Evolutionary conservation across 2,888 invertebrate genomes (phyloP).

Genomic region (Drosophila yooni): DNA sequence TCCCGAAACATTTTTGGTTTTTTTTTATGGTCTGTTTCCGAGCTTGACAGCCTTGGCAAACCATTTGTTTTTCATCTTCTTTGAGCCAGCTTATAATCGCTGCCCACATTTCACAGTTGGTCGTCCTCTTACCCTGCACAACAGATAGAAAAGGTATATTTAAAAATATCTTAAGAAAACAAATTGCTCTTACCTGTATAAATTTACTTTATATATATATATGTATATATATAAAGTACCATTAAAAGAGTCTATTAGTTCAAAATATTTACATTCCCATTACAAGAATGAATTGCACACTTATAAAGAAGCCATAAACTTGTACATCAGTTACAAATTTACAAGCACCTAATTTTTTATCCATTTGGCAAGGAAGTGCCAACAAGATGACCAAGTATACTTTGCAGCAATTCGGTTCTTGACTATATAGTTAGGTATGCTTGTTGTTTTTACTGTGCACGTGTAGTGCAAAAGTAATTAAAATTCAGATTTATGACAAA

Average conservation of each 20-base stretch:
- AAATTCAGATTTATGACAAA: conserved; percentile 72
- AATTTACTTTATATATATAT: too few relatives aligned
- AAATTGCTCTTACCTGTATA: neutral
- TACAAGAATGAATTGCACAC: neutral
- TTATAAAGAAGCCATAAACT: neutral
- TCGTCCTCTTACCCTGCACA: conserved; percentile 13
- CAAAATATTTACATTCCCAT: neutral
- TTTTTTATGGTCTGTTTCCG: neutral
- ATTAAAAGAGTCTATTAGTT: neutral
- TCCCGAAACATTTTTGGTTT: conserved; percentile 4
- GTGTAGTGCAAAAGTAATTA: conserved; percentile 62
- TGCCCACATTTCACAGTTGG: conserved; percentile 49
- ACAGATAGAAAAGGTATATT: neutral
- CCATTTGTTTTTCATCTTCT: conserved; percentile 46
- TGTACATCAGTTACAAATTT: neutral
- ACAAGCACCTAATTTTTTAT: neutral
- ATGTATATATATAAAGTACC: neutral
- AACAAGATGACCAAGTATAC: conserved; percentile 37
- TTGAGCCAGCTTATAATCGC: conserved; percentile 33
- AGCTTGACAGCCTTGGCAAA: conserved; percentile 40
- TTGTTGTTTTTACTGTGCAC: conserved; percentile 1
- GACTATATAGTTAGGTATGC: conserved; percentile 1
- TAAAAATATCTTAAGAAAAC: neutral
- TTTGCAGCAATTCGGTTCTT: conserved; percentile 30
- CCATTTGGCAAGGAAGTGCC: conserved; percentile 6